phyloP scores from a whole-genome alignment of 2,797 vertebrate species.

The Rhynchotus rufescens region DNA sequence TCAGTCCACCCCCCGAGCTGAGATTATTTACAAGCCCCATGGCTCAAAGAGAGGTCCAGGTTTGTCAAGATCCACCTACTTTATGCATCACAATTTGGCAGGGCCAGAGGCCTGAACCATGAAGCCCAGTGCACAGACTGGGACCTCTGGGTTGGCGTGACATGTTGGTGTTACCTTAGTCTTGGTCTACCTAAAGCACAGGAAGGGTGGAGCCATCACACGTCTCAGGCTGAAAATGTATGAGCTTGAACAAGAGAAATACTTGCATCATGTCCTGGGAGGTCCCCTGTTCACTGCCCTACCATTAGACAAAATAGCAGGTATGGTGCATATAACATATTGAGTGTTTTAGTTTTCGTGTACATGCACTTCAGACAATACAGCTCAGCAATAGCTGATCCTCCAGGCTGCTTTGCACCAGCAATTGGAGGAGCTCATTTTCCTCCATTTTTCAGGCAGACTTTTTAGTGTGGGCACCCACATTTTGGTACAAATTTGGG shows the following conservation, averaged over 20 bases:
- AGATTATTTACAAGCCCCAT: slow-evolving; percentile 12
- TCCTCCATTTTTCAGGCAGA: background rate
- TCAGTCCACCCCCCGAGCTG: background rate
- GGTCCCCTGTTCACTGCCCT: background rate
- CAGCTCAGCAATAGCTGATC: background rate
- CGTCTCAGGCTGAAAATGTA: background rate
- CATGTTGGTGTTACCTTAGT: background rate
- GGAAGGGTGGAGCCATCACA: background rate
- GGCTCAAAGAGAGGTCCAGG: background rate
- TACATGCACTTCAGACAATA: background rate
- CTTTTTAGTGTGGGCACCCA: background rate
- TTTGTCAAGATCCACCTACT: slow-evolving; percentile 31
- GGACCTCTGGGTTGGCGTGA: accelerated
- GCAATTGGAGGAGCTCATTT: background rate
- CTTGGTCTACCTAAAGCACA: background rate
- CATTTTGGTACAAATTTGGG: background rate
- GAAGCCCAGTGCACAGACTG: background rate
- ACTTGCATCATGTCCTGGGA: background rate
- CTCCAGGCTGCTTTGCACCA: background rate
- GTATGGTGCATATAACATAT: no score
- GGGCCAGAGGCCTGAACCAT: background rate
- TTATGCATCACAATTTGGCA: background rate
- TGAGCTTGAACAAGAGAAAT: background rate
- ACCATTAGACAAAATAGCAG: background rate
- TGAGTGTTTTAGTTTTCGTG: background rate